phyloP scores from a whole-genome alignment of 2,888 invertebrate species.

The Diaphora mendica region DNA sequence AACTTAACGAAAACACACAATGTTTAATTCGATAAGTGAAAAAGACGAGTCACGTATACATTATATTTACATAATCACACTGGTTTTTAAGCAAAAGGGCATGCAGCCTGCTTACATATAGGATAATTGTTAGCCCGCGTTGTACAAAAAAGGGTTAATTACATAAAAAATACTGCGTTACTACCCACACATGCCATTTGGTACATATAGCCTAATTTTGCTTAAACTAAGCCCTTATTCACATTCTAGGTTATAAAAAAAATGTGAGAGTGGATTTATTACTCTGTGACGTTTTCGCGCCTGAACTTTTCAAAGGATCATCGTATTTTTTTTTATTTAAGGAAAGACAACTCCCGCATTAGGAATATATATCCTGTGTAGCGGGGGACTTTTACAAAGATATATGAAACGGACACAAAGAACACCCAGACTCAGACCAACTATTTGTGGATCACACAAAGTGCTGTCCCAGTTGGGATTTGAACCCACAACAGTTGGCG shows the following conservation, averaged over 20 bases:
- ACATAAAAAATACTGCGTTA: background rate
- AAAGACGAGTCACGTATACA: constrained; percentile 27
- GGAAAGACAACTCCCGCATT: no score
- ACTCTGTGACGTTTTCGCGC: background rate
- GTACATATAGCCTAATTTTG: background rate
- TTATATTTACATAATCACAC: constrained; percentile 32
- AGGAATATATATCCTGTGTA: no score
- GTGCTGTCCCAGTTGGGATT: no score
- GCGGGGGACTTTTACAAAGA: no score
- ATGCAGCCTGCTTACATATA: constrained; percentile 11
- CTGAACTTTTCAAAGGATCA: background rate
- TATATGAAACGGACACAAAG: no score
- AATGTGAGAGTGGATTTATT: background rate
- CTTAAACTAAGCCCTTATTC: background rate
- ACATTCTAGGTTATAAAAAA: background rate
- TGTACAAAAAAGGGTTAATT: constrained; percentile 3
- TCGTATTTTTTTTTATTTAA: no score
- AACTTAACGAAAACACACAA: background rate
- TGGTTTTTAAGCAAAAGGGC: constrained; percentile 7
- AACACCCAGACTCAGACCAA: no score
- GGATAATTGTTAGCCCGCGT: background rate
- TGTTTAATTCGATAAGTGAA: background rate
- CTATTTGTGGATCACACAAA: no score
- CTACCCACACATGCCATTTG: background rate
- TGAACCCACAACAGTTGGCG: no score